Evolutionary conservation across 2,888 invertebrate genomes (phyloP).

Genomic region (Hydropsyche betteni): DNA sequence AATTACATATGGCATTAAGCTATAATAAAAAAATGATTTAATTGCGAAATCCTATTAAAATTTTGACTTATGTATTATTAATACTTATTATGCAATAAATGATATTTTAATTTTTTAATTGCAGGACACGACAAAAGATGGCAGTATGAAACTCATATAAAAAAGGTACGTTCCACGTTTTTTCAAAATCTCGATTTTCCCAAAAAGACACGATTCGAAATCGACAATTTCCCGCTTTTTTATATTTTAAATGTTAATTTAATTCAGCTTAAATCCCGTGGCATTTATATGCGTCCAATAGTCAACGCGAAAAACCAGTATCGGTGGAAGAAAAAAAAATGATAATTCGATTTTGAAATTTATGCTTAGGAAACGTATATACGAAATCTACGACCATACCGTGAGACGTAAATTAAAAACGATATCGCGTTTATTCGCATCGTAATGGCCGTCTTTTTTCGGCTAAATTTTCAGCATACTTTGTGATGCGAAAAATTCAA

Average conservation of each 20-base stretch:
- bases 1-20: too few relatives aligned
- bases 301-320: background rate
- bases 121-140: slow-evolving; percentile 9
- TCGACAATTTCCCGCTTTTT: too few relatives aligned
- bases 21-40: too few relatives aligned
- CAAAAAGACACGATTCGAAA: too few relatives aligned
- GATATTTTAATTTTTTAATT: background rate
- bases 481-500: too few relatives aligned
- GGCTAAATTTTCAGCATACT: too few relatives aligned
- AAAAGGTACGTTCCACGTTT: too few relatives aligned
- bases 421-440: slow-evolving; percentile 1
- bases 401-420: slow-evolving; percentile 12
- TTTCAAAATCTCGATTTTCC: too few relatives aligned
- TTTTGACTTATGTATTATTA: too few relatives aligned
- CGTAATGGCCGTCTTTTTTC: slow-evolving; percentile 5
- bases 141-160: background rate
- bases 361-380: background rate
- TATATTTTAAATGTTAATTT: background rate
- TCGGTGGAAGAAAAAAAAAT: background rate
- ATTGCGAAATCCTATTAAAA: too few relatives aligned
- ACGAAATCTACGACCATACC: background rate
- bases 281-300: background rate
- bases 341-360: slow-evolving; percentile 17
- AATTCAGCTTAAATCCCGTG: background rate
- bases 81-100: too few relatives aligned